Conservation (phyloP, 2,113 vertebrate genomes). For the Thamnaconus septentrionalis region DNA sequence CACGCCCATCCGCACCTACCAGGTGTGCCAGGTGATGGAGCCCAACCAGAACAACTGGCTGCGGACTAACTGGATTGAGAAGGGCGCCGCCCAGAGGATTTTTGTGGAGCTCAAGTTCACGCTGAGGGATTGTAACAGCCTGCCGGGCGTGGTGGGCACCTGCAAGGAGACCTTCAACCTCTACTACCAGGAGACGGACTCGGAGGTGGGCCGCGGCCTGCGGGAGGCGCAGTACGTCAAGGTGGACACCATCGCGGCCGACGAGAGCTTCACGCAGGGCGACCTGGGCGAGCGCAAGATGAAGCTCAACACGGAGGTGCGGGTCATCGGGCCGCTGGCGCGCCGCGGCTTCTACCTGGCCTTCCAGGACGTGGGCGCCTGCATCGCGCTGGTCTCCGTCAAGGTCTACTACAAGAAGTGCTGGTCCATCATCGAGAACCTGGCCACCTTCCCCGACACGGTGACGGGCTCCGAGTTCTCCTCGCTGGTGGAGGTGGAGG, state of each 20-base stretch:
- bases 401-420: conserved; percentile 99
- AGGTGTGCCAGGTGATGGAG: conserved; percentile 99
- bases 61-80: conserved; percentile 99
- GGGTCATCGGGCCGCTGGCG: conserved; percentile 95
- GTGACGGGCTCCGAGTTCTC: conserved; percentile 99
- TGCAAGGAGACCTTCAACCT: conserved; percentile 99
- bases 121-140: conserved; percentile 99
- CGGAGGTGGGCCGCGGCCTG: conserved; percentile 93
- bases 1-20: conserved; percentile 97
- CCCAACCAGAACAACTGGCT: conserved; percentile 99
- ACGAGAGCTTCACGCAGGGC: conserved; percentile 99
- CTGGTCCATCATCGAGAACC: conserved; percentile 99
- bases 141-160: conserved; percentile 96
- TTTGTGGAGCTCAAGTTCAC: conserved; percentile 99
- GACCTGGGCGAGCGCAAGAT: conserved; percentile 99
- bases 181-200: conserved; percentile 98
- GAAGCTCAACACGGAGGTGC: conserved; percentile 99
- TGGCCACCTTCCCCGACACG: conserved; percentile 98
- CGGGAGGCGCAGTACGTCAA: conserved; percentile 97
- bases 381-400: conserved; percentile 98
- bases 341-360: conserved; percentile 98
- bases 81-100: conserved; percentile 98
- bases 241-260: conserved; percentile 99
- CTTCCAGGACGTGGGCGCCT: conserved; percentile 98
- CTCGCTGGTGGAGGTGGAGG: conserved; percentile 96